A percentile compares a stretch with the other conserved stretches of the same genome.
These are phyloP conservation scores for Pygocentrus nattereri DNA, from an alignment of 2,797 vertebrate genomes.

Conservation along the genomic window DNA sequence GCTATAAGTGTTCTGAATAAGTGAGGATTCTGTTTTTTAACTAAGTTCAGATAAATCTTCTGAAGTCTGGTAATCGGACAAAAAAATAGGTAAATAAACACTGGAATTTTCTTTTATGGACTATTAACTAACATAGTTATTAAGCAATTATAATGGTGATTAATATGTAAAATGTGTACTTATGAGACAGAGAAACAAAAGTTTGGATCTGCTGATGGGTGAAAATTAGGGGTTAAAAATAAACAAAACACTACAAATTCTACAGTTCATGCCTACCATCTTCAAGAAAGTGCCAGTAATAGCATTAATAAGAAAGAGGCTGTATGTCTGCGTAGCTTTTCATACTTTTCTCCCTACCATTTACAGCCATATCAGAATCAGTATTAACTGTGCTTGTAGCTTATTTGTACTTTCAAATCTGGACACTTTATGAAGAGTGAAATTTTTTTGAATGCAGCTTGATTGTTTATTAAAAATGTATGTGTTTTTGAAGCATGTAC, in stretches of 20 bases:
- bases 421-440: no score
- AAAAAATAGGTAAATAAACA: background rate
- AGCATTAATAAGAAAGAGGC: no score
- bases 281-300: background rate
- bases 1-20: no score
- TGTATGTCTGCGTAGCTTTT: no score
- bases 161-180: background rate
- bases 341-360: no score
- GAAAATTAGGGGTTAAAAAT: background rate
- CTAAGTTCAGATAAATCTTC: no score
- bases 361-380: background rate
- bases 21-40: no score
- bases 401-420: background rate
- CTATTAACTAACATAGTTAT: background rate
- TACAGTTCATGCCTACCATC: no score
- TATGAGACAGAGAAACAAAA: background rate
- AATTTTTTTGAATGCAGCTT: background rate
- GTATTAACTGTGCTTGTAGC: background rate
- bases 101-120: background rate
- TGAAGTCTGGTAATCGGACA: no score
- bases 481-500: conserved; percentile 66
- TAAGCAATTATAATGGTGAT: background rate
- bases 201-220: background rate
- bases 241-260: background rate
- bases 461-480: background rate